A percentile compares a stretch with the other conserved stretches of the same genome.
phyloP scores from a whole-genome alignment of 1,140 invertebrate genomes.

The Thrips palmi region DNA sequence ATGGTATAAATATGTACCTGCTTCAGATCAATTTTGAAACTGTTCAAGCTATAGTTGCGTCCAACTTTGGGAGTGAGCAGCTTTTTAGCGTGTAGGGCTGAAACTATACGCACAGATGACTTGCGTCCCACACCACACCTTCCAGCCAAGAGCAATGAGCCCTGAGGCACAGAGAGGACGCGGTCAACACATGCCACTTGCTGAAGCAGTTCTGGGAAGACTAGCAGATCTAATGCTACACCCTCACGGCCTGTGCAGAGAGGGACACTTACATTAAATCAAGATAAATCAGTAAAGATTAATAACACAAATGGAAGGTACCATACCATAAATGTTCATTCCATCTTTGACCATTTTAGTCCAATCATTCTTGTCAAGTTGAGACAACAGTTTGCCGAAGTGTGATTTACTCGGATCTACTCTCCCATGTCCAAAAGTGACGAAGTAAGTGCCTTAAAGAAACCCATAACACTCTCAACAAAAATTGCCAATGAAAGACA shows the following conservation, averaged over 20 bases:
- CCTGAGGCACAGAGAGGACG: slow-evolving; percentile 35
- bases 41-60: slow-evolving; percentile 33
- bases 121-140: slow-evolving; percentile 58
- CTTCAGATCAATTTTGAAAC: slow-evolving; percentile 39
- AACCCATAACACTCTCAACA: too few species aligned
- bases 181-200: slow-evolving; percentile 41
- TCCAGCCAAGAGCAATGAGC: slow-evolving; percentile 54
- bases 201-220: slow-evolving; percentile 44
- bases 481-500: too few species aligned
- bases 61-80: slow-evolving; percentile 40
- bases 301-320: not conserved
- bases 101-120: slow-evolving; percentile 50
- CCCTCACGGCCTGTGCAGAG: too few species aligned
- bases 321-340: slow-evolving; percentile 36
- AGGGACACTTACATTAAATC: slow-evolving; percentile 29
- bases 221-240: slow-evolving; percentile 31
- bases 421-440: too few species aligned
- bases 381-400: too few species aligned
- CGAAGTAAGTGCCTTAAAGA: too few species aligned
- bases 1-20: slow-evolving; percentile 12
- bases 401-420: too few species aligned
- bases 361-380: slow-evolving; percentile 29
- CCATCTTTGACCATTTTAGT: slow-evolving; percentile 37
- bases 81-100: slow-evolving; percentile 47
- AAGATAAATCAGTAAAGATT: slow-evolving; percentile 8